Evolutionary conservation across 1,140 invertebrate species (phyloP), one percentile per base, ranked within the genome.

Genomic region (Nasonia giraulti): DNA sequence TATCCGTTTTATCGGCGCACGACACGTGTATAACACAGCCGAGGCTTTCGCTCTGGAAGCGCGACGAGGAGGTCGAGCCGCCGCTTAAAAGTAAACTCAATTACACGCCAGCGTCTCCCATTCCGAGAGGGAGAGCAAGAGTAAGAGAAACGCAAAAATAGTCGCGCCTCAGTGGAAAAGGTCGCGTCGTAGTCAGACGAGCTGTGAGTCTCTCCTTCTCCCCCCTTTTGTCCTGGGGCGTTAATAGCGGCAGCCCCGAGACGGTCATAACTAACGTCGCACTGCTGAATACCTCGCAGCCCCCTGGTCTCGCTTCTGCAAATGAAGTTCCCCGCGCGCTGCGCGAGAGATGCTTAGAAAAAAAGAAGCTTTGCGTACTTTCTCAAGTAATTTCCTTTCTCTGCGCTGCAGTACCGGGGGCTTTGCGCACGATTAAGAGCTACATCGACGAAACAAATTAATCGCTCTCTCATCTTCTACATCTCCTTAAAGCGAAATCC

Each of bases 221-320:
- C 5, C 31, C 40, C 47, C 68, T 40, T 10, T 73, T 73, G 69
- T 74, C 44, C 69, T 33, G 20, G 17, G 1, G 47, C 31, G 80
- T 82, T 82, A 82, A 82, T 74, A 74, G 47, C 23, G 20, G 17
- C n/a, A 62, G 44, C 6, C 71, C 62, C 78, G 10, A 80, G 66
- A 37, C 40, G 40, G 14, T 17, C 27, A 55, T 82, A 81, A 81
- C 68, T 81, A 73, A 81, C 62, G 62, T 40, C 33, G 55, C 55
- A 12, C 5, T 3, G 40, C 20, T 66, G 55, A 62, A 62, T 62
- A 62, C 17, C 55, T 62, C 20, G 37, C 3, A 12, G 6, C 20
- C 44, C 62, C 20, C 31, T 12, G 2, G 23, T 55, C 68, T 44
- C 20, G 68, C 20, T 47, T 73, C 1, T 10, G 23, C 31, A 80